Evolutionary conservation across 2,113 vertebrate genomes (phyloP), one percentile per base, ranked within the genome.

Genomic region (Solea senegalensis): DNA sequence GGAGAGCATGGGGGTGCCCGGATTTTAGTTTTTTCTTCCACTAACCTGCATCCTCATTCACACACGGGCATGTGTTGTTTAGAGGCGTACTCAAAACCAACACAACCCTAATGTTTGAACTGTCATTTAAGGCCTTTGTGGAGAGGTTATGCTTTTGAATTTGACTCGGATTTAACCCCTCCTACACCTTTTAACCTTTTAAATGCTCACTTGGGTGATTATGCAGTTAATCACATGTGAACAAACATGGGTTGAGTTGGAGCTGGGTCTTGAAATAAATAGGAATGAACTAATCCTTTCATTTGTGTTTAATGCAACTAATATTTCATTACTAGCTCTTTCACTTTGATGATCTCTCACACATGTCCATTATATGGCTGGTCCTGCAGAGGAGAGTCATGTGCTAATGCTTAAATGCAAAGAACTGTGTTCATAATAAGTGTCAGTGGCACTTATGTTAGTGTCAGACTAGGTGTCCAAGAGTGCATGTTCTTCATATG

Each of bases 41-140:
- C 86, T 88, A 86, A 90, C 70, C 65, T 73, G 78, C 85, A 74
- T 86, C 75, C 67, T 86, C 77, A 77, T 74, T 77, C 70, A 80
- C 54, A 64, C 52, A 45, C 26, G 67, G 63, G 88, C 90, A 88
- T 88, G 86, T 68, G 34, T 41, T 67, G 74, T 63, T 44, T 12
- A 54, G 34, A 66, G 39, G 60, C 12, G 39, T 50, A 71, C 78
- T 78, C 77, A 70, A 74, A 76, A 57, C 80, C 86, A 90, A 88
- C 80, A 51, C 74, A 83, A 67, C 76, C 72, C 71, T 16, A 12
- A 13, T 16, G 7, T 40, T 48, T 65, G 27, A 45, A 5, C 27
- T 40, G 9, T 7, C 0, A 0, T 10, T 52, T 45, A 45, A 45
- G 9, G 2, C 4, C 12, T 48, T 48, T 48, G 11, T 12, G 11